Conservation (phyloP, 2,797 vertebrate species). For the Pantherophis vulpinus region DNA sequence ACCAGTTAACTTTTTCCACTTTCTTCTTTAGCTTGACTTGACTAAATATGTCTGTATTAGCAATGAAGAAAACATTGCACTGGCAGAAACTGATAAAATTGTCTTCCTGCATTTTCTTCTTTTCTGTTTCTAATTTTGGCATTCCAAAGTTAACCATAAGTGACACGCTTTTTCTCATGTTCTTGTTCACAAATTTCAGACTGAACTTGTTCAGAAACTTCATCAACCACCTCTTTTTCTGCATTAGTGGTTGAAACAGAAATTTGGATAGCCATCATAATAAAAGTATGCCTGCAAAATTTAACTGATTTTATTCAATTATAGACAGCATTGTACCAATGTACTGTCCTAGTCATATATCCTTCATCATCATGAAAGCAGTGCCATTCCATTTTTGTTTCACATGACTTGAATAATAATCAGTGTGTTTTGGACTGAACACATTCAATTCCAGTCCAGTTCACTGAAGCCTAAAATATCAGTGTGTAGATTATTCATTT, state of each 20-base stretch:
- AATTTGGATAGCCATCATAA: background rate
- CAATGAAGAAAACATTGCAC: background rate
- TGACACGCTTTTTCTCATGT: background rate
- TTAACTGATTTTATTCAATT: background rate
- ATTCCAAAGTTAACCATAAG: background rate
- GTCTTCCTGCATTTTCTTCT: background rate
- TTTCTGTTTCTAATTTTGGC: background rate
- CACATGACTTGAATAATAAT: background rate
- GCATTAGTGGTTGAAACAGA: background rate
- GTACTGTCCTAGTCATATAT: background rate
- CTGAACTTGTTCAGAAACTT: background rate
- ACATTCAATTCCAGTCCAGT: background rate
- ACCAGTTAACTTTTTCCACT: background rate
- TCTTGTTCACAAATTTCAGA: background rate
- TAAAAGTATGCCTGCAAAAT: background rate
- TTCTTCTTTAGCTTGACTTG: background rate
- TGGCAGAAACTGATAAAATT: background rate
- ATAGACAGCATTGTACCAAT: background rate
- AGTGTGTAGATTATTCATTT: background rate
- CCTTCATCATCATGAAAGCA: background rate
- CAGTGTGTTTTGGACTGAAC: background rate
- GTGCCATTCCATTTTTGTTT: background rate
- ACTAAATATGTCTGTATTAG: background rate
- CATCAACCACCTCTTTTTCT: background rate
- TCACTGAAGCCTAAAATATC: background rate